Evolutionary conservation across 2,888 invertebrate genomes (phyloP), one percentile per base, ranked within the genome.

Genomic region (Exephanes ischioxanthus): DNA sequence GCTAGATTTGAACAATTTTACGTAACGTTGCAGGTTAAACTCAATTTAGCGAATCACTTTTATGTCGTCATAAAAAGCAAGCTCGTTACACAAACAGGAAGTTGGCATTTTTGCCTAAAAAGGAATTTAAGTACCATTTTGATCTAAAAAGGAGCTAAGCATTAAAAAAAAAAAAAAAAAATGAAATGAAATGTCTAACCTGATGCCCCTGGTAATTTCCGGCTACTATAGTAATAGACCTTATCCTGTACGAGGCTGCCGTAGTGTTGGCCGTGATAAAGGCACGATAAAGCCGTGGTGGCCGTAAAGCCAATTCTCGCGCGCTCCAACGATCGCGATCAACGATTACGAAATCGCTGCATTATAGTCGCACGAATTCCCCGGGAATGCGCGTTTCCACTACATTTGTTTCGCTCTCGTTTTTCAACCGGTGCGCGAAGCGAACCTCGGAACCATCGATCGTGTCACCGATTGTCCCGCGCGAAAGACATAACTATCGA

Each of bases 321-420:
- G 79, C 63, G 61, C 70, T 22, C 45, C 19, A 67, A 67, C 71
- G 75, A 84, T 84, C 80, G 76, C 76, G 66, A 76, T 79, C 83
- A 68, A 45, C 53, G 71, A 87, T 89, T 90, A 90, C 90, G 88
- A 91, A 89, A 91, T 89, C 90, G 89, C 86, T 89, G 89, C 87
- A 89, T 91, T 91, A 90, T 89, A 88, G 85, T 89, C 88, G 80
- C 78, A 83, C 86, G 83, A 87, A 88, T 88, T 87, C 77, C 75
- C 71, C 80, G 72, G 55, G 78, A 79, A 80, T 84, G 55, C 71
- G 71, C 67, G 33, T 30, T 66, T 78, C 53, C 53, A 72, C 55
- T 79, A 75, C 76, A 76, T 81, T 63, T 82, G 76, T 85, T 84
- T 84, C 61, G 70, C 68, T 86, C 67, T 71, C 71, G 37, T 82